Base-by-base conservation (phyloP, 2,888 invertebrate genomes). In the Suillia variegata region DNA sequence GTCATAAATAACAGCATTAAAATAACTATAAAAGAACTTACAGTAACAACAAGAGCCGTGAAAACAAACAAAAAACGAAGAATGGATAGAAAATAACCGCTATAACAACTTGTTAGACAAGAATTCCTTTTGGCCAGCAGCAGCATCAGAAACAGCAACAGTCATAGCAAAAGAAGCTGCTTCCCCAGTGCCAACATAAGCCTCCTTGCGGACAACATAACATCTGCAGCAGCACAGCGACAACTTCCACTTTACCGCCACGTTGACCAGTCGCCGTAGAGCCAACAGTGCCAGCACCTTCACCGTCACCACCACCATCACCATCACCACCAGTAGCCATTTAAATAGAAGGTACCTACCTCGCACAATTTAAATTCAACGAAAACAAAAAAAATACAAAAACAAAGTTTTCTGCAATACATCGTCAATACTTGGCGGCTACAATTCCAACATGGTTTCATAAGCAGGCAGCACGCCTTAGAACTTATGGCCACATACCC, bases 71-170 rank as follows among this genome's bases (percentile, higher is more conserved):
- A 38, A n/a, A 5, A 38, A n/a, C 10, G n/a, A n/a, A n/a, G n/a
- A 38, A 38, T 38, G 38, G 38, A n/a, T n/a, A 38, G 38, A 59
- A 66, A 64, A 65, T 58, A 62, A 65, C 64, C 64, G 64, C 62
- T 67, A 63, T 58, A 63, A 65, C 63, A 69, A 71, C 68, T 71
- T 68, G 70, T 69, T 68, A 59, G 62, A 66, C 72, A 65, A 67
- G 59, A 57, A 65, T 66, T 45, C 20, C 45, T 45, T 45, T 45
- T 17, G 18, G 18, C 20, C 17, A 18, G 5, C 45, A 45, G 20
- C 45, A 45, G 18, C 45, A 20, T 4, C 45, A 18, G 20, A 17
- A 45, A 45, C 45, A 17, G 20, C 45, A 45, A 18, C 45, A 45
- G 17, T 38, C 31, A 8, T n/a, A n/a, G n/a, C n/a, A n/a, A n/a